Evolutionary conservation across 1,140 invertebrate species (phyloP).

Genomic region (Pseudomyrmex cubaensis): DNA sequence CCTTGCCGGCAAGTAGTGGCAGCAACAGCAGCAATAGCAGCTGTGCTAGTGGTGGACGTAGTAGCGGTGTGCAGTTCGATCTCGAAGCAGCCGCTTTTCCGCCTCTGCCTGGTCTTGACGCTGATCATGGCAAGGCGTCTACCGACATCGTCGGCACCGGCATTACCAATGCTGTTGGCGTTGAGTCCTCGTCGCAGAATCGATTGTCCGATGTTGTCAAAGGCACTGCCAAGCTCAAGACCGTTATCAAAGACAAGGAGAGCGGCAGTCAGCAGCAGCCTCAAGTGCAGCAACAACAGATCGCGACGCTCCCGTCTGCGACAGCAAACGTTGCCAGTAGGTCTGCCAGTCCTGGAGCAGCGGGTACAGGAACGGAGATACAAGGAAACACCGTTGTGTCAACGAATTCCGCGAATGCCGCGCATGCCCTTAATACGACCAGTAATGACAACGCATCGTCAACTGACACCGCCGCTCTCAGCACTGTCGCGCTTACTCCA

Average conservation of each 20-base stretch:
- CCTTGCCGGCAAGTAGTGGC: constrained; percentile 73
- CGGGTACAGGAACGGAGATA: constrained; percentile 65
- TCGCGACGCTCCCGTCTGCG: too few species aligned
- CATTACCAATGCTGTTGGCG: constrained; percentile 54
- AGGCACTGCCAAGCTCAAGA: constrained; percentile 88
- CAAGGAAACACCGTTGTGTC: constrained; percentile 59
- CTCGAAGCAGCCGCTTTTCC: constrained; percentile 93
- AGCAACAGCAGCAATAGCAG: constrained; percentile 70
- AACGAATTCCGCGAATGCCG: constrained; percentile 83
- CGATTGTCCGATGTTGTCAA: constrained; percentile 93
- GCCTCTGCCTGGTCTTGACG: constrained; percentile 89
- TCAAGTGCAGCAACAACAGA: constrained; percentile 43
- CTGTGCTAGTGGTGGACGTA: constrained; percentile 64
- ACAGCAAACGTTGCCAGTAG: constrained; percentile 73
- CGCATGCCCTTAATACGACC: constrained; percentile 75
- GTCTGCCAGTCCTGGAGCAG: constrained; percentile 82
- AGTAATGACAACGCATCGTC: constrained; percentile 80
- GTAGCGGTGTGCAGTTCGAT: constrained; percentile 89
- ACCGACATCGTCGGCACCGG: constrained; percentile 62
- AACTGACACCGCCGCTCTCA: constrained; percentile 78
- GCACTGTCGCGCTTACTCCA: constrained; percentile 86
- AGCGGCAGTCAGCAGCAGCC: constrained; percentile 57
- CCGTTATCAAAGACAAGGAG: constrained; percentile 82
- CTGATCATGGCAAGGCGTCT: constrained; percentile 78
- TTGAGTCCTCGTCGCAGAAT: constrained; percentile 83